Percentiles rank a stretch among this genome's conserved stretches.
Evolutionary conservation across 1,140 invertebrate genomes (phyloP).

Genomic region (Galleria mellonella): DNA sequence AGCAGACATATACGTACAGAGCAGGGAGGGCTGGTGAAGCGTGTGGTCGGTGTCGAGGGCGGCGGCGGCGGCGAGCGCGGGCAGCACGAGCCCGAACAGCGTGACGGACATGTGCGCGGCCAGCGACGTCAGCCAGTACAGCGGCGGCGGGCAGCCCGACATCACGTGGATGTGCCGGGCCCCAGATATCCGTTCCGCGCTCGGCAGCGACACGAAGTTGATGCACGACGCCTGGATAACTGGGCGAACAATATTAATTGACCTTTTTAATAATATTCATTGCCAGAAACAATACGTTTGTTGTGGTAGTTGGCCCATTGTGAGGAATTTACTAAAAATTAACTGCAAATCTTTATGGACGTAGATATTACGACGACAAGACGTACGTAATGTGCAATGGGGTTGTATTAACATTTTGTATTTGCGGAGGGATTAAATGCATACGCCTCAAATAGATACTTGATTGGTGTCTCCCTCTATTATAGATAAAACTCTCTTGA

Average conservation of each 20-base stretch:
- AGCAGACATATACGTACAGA: slow-evolving; percentile 25
- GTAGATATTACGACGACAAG: no score
- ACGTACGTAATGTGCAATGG: no score
- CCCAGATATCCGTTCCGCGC: slow-evolving; percentile 28
- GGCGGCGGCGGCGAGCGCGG: slow-evolving; percentile 10
- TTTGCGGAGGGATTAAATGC: no score
- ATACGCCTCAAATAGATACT: no score
- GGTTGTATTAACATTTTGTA: no score
- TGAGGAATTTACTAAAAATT: no score
- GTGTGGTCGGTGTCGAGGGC: slow-evolving; percentile 27
- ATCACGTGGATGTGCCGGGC: slow-evolving; percentile 41
- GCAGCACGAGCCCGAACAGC: slow-evolving; percentile 16
- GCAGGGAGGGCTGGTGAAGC: slow-evolving; percentile 20
- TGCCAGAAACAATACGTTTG: no score
- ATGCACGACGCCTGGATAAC: slow-evolving; percentile 22
- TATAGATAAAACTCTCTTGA: no score
- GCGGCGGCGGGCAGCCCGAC: slow-evolving; percentile 30
- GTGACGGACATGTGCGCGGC: slow-evolving; percentile 17
- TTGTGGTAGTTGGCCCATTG: no score
- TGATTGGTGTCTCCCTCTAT: no score
- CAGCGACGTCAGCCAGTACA: slow-evolving; percentile 37
- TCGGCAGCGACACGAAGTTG: slow-evolving; percentile 26
- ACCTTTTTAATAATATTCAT: neutral
- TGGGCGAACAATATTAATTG: slow-evolving; percentile 4
- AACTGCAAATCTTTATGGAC: no score